Percentiles rank a stretch among this genome's conserved stretches.
Evolutionary conservation across 2,888 invertebrate genomes (phyloP).

Genomic region (Copidosoma aretas): DNA sequence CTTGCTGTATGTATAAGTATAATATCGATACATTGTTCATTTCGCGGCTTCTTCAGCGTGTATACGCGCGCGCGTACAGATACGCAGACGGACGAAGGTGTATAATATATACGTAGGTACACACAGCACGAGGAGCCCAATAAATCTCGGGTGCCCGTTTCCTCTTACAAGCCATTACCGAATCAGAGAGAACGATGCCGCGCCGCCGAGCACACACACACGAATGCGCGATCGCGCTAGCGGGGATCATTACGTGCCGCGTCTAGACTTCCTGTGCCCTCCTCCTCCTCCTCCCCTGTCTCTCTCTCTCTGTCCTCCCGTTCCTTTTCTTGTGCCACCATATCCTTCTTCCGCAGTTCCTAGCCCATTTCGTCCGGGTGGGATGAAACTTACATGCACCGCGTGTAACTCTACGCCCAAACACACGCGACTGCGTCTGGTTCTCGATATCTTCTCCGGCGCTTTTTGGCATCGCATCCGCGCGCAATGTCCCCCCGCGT

Average conservation of each 20-base stretch:
- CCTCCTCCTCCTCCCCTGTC: not conserved
- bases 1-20: too few relatives aligned
- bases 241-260: constrained; percentile 20
- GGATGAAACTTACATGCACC: not conserved
- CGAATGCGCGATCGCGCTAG: constrained; percentile 4
- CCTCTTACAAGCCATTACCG: constrained; percentile 59
- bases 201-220: constrained; percentile 11
- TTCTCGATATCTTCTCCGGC: too few relatives aligned
- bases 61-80: constrained; percentile 46
- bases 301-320: constrained; percentile 12
- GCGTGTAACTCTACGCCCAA: too few relatives aligned
- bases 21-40: too few relatives aligned
- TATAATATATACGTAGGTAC: not conserved
- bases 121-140: constrained; percentile 38
- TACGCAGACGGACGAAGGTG: constrained; percentile 44
- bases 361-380: not conserved
- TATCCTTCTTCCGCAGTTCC: not conserved
- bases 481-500: constrained; percentile 18
- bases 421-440: too few relatives aligned
- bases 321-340: constrained; percentile 12
- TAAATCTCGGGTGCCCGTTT: constrained; percentile 57
- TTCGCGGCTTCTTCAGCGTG: constrained; percentile 12
- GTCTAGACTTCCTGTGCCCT: constrained; percentile 27
- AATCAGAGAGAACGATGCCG: constrained; percentile 44
- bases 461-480: not conserved